Evolutionary conservation across 1,140 invertebrate species (phyloP).

Genomic region (Steinernema feltiae): DNA sequence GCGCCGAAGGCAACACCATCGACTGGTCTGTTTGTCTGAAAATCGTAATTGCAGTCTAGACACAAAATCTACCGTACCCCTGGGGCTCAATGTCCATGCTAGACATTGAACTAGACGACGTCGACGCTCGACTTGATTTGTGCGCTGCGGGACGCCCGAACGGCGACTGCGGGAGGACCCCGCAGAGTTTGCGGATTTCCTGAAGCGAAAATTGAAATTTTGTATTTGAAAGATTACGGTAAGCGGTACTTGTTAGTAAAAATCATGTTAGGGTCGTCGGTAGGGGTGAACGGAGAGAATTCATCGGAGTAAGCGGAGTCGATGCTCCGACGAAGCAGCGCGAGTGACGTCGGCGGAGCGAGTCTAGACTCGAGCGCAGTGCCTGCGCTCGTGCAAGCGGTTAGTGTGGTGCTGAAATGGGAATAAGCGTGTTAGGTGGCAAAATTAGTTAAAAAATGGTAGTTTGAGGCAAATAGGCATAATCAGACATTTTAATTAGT

Average conservation of each 20-base stretch:
- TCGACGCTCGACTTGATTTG: not conserved
- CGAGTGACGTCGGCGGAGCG: not conserved
- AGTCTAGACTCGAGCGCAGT: not conserved
- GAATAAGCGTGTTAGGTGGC: not conserved
- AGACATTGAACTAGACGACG: not conserved
- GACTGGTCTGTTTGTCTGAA: not conserved
- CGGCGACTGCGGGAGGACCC: not conserved
- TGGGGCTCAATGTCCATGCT: not conserved
- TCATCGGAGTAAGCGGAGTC: constrained; percentile 4
- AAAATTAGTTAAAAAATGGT: not conserved
- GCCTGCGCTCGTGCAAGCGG: not conserved
- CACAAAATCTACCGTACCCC: not conserved
- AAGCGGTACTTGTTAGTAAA: not conserved
- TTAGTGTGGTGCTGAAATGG: constrained; percentile 1
- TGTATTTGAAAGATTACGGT: not conserved
- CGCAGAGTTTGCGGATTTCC: not conserved
- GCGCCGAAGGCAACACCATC: not conserved
- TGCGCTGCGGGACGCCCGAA: not conserved
- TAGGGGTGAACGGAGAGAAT: not conserved
- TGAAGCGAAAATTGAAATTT: not conserved
- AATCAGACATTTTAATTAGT: not conserved
- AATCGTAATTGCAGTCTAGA: not conserved
- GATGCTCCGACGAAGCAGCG: not conserved
- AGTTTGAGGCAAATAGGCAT: not conserved
- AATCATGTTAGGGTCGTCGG: constrained; percentile 1